Evolutionary conservation across 2,797 vertebrate genomes (phyloP).

Genomic region (Sebastes steindachneri): DNA sequence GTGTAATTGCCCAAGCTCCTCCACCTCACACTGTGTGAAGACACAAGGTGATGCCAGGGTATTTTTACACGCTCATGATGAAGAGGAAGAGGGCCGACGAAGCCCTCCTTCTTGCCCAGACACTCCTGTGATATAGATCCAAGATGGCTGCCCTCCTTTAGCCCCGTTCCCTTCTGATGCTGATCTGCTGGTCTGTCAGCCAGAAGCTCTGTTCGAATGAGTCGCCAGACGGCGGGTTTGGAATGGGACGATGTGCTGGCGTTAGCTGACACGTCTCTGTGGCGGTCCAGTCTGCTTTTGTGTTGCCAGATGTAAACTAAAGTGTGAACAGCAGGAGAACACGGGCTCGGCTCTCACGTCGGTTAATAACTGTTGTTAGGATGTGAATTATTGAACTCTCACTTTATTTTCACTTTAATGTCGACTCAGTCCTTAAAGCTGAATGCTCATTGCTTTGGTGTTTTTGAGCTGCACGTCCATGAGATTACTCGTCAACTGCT

Average conservation of each 20-base stretch:
- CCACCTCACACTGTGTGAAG: slow-evolving; percentile 80
- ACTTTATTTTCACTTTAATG: background rate
- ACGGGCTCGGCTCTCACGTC: background rate
- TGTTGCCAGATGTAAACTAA: slow-evolving; percentile 22
- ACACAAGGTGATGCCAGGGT: slow-evolving; percentile 64
- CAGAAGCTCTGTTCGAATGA: background rate
- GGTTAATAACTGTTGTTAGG: background rate
- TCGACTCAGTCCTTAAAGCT: background rate
- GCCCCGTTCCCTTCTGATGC: slow-evolving; percentile 16
- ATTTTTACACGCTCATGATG: slow-evolving; percentile 69
- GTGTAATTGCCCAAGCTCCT: slow-evolving; percentile 84
- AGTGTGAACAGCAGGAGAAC: background rate
- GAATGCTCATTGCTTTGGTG: background rate
- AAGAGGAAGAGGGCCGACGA: slow-evolving; percentile 24
- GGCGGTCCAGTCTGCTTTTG: background rate
- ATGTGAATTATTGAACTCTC: background rate
- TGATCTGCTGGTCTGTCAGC: slow-evolving; percentile 1
- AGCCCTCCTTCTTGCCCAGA: slow-evolving; percentile 24
- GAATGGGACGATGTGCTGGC: slow-evolving; percentile 4
- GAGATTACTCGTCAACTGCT: background rate
- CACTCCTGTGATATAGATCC: slow-evolving; percentile 46
- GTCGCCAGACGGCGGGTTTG: background rate
- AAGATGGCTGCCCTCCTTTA: slow-evolving; percentile 38
- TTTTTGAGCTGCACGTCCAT: background rate
- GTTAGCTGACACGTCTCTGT: background rate